phyloP scores from a whole-genome alignment of 2,888 invertebrate genomes.

The Oscheius myriophilus region DNA sequence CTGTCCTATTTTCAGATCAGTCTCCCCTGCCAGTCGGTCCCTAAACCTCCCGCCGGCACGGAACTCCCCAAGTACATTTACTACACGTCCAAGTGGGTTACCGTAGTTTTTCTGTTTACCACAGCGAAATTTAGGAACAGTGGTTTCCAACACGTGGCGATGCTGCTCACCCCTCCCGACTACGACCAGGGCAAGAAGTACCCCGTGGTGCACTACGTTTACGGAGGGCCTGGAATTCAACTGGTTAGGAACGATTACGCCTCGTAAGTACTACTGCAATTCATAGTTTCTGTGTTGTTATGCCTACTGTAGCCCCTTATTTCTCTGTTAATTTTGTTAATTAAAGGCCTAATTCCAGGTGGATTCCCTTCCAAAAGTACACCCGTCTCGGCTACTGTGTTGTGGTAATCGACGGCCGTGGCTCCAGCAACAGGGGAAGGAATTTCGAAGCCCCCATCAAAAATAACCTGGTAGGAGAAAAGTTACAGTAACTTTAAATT shows the following conservation, averaged over 20 bases:
- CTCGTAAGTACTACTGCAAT: conserved; percentile 41
- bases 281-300: too few species aligned
- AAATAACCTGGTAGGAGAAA: conserved; percentile 74
- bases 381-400: conserved; percentile 96
- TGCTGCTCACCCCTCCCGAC: conserved; percentile 42
- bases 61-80: conserved; percentile 39
- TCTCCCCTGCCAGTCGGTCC: too few species aligned
- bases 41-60: background rate
- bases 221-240: conserved; percentile 98
- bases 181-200: conserved; percentile 38
- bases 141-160: conserved; percentile 38
- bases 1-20: too few species aligned
- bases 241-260: conserved; percentile 83
- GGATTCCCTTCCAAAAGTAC: conserved; percentile 84
- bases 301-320: background rate
- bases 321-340: too few species aligned
- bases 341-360: conserved; percentile 36
- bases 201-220: conserved; percentile 93
- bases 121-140: conserved; percentile 13
- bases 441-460: conserved; percentile 90
- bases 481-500: background rate
- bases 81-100: conserved; percentile 34
- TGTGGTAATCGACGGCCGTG: conserved; percentile 91
- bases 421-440: conserved; percentile 90
- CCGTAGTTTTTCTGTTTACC: background rate